Evolutionary conservation across 1,140 invertebrate genomes (phyloP).

Genomic region (Agrilus planipennis): DNA sequence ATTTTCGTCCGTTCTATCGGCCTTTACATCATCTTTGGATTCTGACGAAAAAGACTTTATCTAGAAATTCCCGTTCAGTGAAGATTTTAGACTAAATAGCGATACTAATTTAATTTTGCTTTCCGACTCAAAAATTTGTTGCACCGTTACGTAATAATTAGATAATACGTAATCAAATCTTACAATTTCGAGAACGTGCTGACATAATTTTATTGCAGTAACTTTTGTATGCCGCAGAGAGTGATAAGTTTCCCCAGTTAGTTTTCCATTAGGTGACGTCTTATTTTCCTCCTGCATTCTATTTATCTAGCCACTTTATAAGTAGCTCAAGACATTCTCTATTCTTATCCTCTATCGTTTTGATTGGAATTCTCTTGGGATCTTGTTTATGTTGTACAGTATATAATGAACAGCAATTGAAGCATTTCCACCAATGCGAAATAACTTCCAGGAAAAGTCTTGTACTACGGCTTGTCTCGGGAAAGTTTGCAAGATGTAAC

Average conservation of each 20-base stretch:
- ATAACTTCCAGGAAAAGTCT: constrained; percentile 3
- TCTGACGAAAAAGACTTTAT: too few relatives aligned
- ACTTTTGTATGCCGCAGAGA: constrained; percentile 2
- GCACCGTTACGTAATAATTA: constrained; percentile 10
- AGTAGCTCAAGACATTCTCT: constrained; percentile 3
- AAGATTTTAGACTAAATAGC: too few relatives aligned
- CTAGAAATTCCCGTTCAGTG: too few relatives aligned
- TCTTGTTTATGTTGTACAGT: neutral
- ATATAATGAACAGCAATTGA: constrained; percentile 4
- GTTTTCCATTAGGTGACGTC: constrained; percentile 1
- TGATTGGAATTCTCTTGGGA: constrained; percentile 1
- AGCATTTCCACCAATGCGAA: constrained; percentile 8
- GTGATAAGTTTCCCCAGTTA: neutral
- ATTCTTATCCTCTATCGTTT: constrained; percentile 4
- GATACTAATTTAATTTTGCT: constrained; percentile 10
- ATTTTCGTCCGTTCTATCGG: too few relatives aligned
- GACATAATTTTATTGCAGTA: neutral
- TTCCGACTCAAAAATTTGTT: constrained; percentile 12
- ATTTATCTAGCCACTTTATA: constrained; percentile 2
- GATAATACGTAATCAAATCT: constrained; percentile 8
- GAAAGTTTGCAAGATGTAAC: neutral
- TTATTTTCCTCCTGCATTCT: constrained; percentile 1
- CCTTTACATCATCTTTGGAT: too few relatives aligned
- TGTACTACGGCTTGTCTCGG: neutral
- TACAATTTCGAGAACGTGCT: neutral